Evolutionary conservation across 2,113 vertebrate genomes (phyloP).

Genomic region (Oenanthe melanoleuca): DNA sequence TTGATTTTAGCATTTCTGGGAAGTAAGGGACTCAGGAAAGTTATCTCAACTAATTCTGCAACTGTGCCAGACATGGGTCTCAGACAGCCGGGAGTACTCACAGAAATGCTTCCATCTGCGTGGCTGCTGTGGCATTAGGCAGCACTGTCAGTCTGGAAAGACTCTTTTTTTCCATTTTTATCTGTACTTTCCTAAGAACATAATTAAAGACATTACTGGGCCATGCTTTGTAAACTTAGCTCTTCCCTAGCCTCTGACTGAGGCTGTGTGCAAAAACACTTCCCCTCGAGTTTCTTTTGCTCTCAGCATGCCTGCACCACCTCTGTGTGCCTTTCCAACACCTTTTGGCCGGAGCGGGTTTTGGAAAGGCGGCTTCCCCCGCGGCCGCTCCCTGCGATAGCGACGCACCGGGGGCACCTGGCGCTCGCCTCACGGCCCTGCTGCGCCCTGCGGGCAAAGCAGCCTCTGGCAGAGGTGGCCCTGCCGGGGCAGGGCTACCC

Average conservation of each 20-base stretch:
- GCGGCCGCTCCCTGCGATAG: neutral
- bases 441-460: fast-evolving
- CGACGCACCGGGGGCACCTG: no score
- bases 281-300: neutral
- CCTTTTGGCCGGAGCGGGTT: neutral
- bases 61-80: neutral
- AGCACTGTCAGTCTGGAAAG: neutral
- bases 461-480: neutral
- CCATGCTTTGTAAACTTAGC: neutral
- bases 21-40: neutral
- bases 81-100: neutral
- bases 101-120: neutral
- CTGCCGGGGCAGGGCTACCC: neutral
- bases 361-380: neutral
- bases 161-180: neutral
- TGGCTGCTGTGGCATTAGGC: neutral
- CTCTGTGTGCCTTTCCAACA: fast-evolving
- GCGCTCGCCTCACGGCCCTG: neutral
- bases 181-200: neutral
- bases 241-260: neutral
- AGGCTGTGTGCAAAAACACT: neutral
- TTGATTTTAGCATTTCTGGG: neutral
- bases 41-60: neutral
- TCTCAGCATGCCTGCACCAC: neutral
- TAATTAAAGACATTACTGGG: neutral